Base-by-base conservation (phyloP, 2,888 invertebrate species). In the Trichopoda pennipes region DNA sequence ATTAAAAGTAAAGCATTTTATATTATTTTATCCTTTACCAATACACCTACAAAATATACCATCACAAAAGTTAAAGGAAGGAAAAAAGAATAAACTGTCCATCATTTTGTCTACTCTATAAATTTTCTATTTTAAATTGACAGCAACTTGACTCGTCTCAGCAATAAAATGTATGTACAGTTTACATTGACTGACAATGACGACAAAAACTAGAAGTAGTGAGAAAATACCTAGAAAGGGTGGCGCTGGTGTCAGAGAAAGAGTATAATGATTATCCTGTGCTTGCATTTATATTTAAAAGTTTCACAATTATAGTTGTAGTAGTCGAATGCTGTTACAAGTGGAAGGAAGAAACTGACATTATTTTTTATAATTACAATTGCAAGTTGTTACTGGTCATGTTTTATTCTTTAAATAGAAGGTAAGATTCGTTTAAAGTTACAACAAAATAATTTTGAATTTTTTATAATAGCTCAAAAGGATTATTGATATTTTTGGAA, bases 81-180 rank as follows among this genome's bases (percentile, higher is more conserved):
- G 19, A 84, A 83, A 64, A 78, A 85, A 55, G n/a, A 68, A 60
- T 87, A 86, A 89, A 87, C 89, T 90, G 90, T 89, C 90, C 89
- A 90, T 90, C 90, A 90, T 87, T 88, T 87, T 88, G 88, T 89
- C 89, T 89, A 86, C 87, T 88, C 88, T 87, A 88, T 87, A 89
- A 89, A 89, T 89, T 89, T 88, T 89, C 87, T 88, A 88, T 89
- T 89, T 89, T 88, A 89, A 89, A 89, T 88, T 89, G 89, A 89
- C 89, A 89, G 89, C 86, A 86, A 87, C 88, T 88, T 88, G 88
- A 86, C 88, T 89, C 85, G 87, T 86, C 86, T 87, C 72, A 69
- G 38, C 69, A 80, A 76, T 69, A 73, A 76, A 80, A 80, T 76
- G 35, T 61, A 77, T 60, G 75, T 80, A 77, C 76, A 77, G 73